Base-by-base conservation (phyloP, 2,888 invertebrate genomes). In the Cryptocephalus primarius region DNA sequence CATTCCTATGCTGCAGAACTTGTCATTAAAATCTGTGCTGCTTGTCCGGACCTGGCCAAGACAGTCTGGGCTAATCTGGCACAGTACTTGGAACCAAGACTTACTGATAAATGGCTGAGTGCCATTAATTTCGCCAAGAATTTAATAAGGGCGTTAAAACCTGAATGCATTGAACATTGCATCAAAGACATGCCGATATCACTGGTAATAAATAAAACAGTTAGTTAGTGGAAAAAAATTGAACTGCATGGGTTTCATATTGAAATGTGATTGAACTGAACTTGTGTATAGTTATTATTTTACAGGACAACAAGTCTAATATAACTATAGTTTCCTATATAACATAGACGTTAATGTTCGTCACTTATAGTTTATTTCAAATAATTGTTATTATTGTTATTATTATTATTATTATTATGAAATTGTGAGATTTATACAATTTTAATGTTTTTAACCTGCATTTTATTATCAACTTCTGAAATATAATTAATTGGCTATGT, bases 21-120 rank as follows among this genome's bases (percentile, higher is more conserved):
- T 11, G 71, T 86, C 8, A 64, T 80, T 2, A 74, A 79, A 62
- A 82, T 84, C 43, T 68, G 85, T 47, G 66, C 69, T 43, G 78
- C 78, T 33, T 86, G 86, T 64, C 87, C 87, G 0, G 87, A 88
- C 63, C 69, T 88, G 43, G 78, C 80, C 11, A 77, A 80, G 63
- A 75, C 77, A 2, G 70, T 83, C 10, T 75, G 85, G 55, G 68
- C 60, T 44, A 73, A 76, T 34, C 71, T 81, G 9, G 80, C 80
- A 48, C 70, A 75, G 1, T 75, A 75, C 56, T 74, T 86, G 51
- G 79, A 79, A 59, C 82, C 83, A 8, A 53, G 77, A 56, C 67
- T 72, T 48, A 73, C 78, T 0, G 68, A 70, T 8, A 72, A 75
- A 53, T 80, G 79, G 78, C 67, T 75, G 38, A 73, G 65, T 58